Conservation (phyloP, 2,113 vertebrate genomes). For the Chloropsis hardwickii region DNA sequence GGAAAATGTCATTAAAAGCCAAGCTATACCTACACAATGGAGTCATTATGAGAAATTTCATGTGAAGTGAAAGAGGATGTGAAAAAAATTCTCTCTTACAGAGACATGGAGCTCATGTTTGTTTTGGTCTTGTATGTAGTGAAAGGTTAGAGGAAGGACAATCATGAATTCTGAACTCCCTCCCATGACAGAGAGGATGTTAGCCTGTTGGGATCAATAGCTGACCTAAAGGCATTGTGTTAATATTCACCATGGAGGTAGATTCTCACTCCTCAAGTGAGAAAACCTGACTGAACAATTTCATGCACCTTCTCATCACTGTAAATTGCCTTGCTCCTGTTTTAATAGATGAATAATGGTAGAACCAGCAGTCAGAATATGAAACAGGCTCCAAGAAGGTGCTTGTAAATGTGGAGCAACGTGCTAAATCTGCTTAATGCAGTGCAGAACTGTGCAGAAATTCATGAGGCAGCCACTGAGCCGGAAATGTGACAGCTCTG, state of each 20-base stretch:
- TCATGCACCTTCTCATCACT: background rate
- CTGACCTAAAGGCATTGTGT: background rate
- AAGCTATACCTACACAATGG: conserved; percentile 6
- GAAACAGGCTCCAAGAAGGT: background rate
- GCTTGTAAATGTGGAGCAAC: background rate
- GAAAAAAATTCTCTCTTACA: conserved; percentile 55
- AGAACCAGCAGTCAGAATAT: background rate
- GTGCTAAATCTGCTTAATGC: background rate
- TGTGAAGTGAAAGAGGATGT: conserved; percentile 73
- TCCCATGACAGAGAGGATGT: background rate
- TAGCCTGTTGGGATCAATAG: background rate
- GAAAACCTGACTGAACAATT: background rate
- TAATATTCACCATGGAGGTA: background rate
- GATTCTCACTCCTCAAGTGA: background rate
- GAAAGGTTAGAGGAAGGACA: conserved; percentile 70
- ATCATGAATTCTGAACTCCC: background rate
- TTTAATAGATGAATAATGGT: background rate
- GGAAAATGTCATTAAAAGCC: conserved; percentile 24
- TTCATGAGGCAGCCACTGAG: background rate
- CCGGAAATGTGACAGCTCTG: background rate
- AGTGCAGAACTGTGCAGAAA: background rate
- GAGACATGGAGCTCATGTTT: conserved; percentile 39
- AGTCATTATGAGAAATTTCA: conserved; percentile 69
- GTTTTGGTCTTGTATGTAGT: conserved; percentile 62
- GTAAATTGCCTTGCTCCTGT: background rate